A percentile compares a stretch with the other conserved stretches of the same genome.
phyloP scores from a whole-genome alignment of 2,888 invertebrate species.

The Synergus itoensis region DNA sequence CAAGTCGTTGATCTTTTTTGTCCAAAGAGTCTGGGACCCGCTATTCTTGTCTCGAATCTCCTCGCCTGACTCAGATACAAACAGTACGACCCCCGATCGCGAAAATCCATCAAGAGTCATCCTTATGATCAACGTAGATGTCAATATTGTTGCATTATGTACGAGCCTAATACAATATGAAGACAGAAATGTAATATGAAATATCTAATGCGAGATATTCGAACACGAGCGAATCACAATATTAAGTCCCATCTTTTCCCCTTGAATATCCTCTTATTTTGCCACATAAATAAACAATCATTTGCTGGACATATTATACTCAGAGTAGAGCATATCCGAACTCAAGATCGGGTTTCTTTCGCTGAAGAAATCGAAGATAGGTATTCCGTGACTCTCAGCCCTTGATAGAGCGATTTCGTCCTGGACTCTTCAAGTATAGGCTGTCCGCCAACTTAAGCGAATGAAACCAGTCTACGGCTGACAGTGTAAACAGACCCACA shows the following conservation, averaged over 20 bases:
- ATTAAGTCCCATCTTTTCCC: conserved; percentile 74
- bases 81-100: conserved; percentile 49
- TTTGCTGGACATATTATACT: conserved; percentile 7
- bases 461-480: conserved; percentile 75
- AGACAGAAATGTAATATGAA: conserved; percentile 77
- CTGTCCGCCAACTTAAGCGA: conserved; percentile 73
- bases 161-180: conserved; percentile 52
- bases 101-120: conserved; percentile 51
- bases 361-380: conserved; percentile 41
- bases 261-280: conserved; percentile 67
- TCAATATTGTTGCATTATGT: conserved; percentile 44
- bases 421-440: conserved; percentile 72
- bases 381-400: conserved; percentile 42
- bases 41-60: conserved; percentile 46
- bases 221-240: too few relatives aligned
- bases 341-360: conserved; percentile 38
- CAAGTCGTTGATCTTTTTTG: conserved; percentile 45
- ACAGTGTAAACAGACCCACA: conserved; percentile 77
- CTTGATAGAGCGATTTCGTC: conserved; percentile 74
- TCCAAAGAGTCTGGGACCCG: conserved; percentile 32
- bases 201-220: conserved; percentile 72
- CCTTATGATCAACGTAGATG: conserved; percentile 56
- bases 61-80: conserved; percentile 25
- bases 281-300: not conserved
- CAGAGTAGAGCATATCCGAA: conserved; percentile 13